Evolutionary conservation across 2,797 vertebrate genomes (phyloP).

Genomic region (Orientallactaga sibirica): DNA sequence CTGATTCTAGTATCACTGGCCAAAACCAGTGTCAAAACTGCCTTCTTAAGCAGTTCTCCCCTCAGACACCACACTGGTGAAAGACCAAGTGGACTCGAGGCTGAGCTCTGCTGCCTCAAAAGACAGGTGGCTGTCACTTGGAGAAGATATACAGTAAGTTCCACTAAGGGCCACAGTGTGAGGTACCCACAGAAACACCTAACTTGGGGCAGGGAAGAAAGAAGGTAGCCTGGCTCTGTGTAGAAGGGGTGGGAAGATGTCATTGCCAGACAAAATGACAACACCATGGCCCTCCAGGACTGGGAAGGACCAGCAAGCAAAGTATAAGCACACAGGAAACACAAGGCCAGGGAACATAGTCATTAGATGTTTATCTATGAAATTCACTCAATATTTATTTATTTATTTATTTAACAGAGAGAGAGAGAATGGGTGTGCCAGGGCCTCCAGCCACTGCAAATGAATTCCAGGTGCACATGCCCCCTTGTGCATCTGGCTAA

Average conservation of each 20-base stretch:
- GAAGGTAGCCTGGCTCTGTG: background rate
- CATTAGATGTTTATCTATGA: background rate
- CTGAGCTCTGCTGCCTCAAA: rapidly evolving
- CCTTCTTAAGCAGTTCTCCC: background rate
- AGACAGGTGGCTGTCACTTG: rapidly evolving
- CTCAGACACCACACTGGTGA: background rate
- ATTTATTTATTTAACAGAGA: too few relatives aligned
- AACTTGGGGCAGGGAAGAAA: background rate
- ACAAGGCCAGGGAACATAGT: background rate
- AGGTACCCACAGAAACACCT: too few relatives aligned
- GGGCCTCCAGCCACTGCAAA: too few relatives aligned
- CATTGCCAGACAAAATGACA: background rate
- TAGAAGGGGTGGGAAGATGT: background rate
- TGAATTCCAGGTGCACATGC: too few relatives aligned
- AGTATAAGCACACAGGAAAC: background rate
- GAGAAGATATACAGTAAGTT: background rate
- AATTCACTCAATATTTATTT: constrained; percentile 19
- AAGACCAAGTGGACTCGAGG: background rate
- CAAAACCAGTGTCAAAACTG: background rate
- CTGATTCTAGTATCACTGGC: background rate
- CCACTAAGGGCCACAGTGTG: rapidly evolving
- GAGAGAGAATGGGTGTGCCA: too few relatives aligned
- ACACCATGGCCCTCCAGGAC: background rate
- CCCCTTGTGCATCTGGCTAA: too few relatives aligned
- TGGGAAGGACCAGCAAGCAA: background rate